Percentiles rank a stretch among this genome's conserved stretches.
Evolutionary conservation across 2,888 invertebrate genomes (phyloP).

Genomic region (Cremastobaeus sp.): DNA sequence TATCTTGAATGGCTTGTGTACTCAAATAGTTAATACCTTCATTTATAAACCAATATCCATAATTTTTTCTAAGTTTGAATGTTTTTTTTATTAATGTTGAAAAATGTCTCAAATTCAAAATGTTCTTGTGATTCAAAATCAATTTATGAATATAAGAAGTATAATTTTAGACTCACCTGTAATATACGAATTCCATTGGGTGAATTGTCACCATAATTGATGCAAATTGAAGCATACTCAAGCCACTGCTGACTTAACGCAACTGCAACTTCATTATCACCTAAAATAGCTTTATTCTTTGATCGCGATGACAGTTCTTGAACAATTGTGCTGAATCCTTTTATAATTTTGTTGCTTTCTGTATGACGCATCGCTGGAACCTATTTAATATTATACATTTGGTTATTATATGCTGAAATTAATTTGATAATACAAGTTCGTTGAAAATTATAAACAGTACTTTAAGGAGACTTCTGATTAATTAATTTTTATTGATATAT

Average conservation of each 20-base stretch:
- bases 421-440: neutral
- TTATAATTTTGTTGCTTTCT: constrained; percentile 64
- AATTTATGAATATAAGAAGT: neutral
- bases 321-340: constrained; percentile 73
- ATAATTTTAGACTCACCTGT: constrained; percentile 76
- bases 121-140: too few species aligned
- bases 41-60: too few species aligned
- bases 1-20: too few species aligned
- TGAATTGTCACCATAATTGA: constrained; percentile 79
- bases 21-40: too few species aligned
- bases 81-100: neutral
- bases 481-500: neutral
- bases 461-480: too few species aligned
- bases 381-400: constrained; percentile 57
- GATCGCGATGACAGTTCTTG: constrained; percentile 69
- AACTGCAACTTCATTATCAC: constrained; percentile 67
- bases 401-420: neutral
- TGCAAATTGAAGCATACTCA: constrained; percentile 82
- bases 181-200: constrained; percentile 79
- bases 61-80: too few species aligned
- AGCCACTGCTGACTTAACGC: constrained; percentile 81
- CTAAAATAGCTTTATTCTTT: constrained; percentile 67
- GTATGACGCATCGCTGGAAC: constrained; percentile 64
- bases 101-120: too few species aligned
- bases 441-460: neutral